Evolutionary conservation across 2,113 vertebrate genomes (phyloP).

Genomic region (Emydura subglobosa): DNA sequence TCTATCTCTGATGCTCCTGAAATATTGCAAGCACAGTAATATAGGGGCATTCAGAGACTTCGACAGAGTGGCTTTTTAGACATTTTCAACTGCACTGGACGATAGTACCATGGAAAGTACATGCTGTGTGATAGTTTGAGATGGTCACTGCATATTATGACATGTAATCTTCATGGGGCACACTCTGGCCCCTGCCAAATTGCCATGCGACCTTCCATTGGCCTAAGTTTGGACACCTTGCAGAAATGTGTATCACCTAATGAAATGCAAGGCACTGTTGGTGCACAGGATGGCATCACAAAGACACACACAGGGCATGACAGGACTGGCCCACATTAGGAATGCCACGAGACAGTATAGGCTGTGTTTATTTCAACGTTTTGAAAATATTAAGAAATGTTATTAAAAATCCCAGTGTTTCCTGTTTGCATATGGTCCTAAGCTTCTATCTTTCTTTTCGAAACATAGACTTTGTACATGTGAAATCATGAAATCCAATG

Average conservation of each 20-base stretch:
- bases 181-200: background rate
- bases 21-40: slow-evolving; percentile 19
- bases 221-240: background rate
- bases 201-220: background rate
- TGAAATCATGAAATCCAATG: background rate
- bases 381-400: no score
- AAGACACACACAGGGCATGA: background rate
- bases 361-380: background rate
- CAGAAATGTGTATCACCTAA: slow-evolving; percentile 12
- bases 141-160: background rate
- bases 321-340: background rate
- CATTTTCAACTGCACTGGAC: background rate
- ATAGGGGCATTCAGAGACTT: background rate
- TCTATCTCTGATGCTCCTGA: background rate
- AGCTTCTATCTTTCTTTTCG: slow-evolving; percentile 25
- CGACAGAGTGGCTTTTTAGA: background rate
- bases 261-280: slow-evolving; percentile 25
- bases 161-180: background rate
- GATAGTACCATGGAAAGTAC: background rate
- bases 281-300: background rate
- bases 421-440: background rate
- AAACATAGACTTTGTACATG: background rate
- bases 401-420: background rate
- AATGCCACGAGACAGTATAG: background rate
- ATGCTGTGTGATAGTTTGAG: background rate